Percentiles rank a stretch among this genome's conserved stretches.
Conservation (phyloP, 1,140 invertebrate species). For the Solenopsis fugax region DNA sequence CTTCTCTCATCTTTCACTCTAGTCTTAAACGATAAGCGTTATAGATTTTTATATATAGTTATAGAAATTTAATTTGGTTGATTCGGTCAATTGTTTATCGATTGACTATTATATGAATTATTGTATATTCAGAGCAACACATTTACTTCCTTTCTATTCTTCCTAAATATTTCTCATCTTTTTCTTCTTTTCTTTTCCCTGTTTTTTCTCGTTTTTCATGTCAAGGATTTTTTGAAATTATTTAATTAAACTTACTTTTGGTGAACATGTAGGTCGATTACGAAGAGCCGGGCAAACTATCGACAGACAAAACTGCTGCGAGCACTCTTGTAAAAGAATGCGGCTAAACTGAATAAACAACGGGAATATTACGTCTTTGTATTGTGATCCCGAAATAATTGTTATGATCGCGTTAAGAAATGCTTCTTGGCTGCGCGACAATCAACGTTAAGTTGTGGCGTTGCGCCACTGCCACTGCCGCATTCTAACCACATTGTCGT, state of each 20-base stretch:
- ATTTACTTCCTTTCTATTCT: not conserved
- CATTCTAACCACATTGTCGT: not conserved
- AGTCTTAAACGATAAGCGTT: not conserved
- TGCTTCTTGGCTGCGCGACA: not conserved
- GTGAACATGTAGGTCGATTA: not conserved
- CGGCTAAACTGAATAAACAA: slow-evolving; percentile 6
- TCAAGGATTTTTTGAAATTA: no score
- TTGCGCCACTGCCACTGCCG: not conserved
- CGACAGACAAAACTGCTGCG: not conserved
- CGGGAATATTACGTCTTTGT: not conserved
- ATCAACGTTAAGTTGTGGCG: not conserved
- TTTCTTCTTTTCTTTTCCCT: not conserved
- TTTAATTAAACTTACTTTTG: not conserved
- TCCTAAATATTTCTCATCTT: no score
- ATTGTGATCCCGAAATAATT: slow-evolving; percentile 41
- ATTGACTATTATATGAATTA: not conserved
- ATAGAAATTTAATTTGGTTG: not conserved
- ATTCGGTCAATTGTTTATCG: no score
- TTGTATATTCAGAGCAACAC: not conserved
- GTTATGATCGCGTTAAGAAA: not conserved
- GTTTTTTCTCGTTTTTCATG: not conserved
- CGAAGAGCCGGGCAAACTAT: not conserved
- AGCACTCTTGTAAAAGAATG: not conserved
- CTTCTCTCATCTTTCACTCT: not conserved
- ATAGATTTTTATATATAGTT: no score